Base-by-base conservation (phyloP, 2,888 invertebrate species). In the Eumerus sabulonum region DNA sequence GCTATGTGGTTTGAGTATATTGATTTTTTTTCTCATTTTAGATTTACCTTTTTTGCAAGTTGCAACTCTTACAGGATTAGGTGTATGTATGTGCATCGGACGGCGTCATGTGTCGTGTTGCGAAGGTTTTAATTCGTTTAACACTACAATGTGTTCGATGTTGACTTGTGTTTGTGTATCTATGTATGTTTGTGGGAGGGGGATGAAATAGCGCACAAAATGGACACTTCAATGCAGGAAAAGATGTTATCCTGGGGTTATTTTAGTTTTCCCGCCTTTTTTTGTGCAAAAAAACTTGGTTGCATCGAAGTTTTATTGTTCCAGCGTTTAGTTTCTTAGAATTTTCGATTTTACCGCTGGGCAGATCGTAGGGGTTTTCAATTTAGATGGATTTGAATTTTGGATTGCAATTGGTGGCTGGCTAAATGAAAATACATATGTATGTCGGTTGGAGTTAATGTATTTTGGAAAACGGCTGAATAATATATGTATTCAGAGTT, bases 91-190 rank as follows among this genome's bases (percentile, higher is more conserved):
- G 57, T 66, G 67, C 62, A 72, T 72, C 51, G 50, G 35, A 47
- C 57, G 77, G 73, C 73, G 73, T 73, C 67, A 67, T 77, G 72
- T 73, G 62, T 77, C 63, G 67, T 63, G 47, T 72, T 77, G 54
- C 40, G 19, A 14, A 42, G 38, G 50, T 42, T 56, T 62, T 60
- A 40, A 62, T 47, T 48, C 36, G 44, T 48, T 73, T 63, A 7
- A 4, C 7, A 4, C 27, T 4, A 27, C 7, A 7, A 27, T 27
- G 27, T 27, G 27, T 2, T 4, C 27, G 7, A 7, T 4, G 27
- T 27, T 27, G 7, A 7, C 27, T 27, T 27, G 64, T 48, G 72
- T 60, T 50, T 27, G 56, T 36, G 42, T n/a, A n/a, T n/a, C n/a
- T n/a, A n/a, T n/a, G n/a, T n/a, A n/a, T n/a, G n/a, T n/a, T n/a